Evolutionary conservation across 2,888 invertebrate species (phyloP).

Genomic region (Ennomos fuscantarius): DNA sequence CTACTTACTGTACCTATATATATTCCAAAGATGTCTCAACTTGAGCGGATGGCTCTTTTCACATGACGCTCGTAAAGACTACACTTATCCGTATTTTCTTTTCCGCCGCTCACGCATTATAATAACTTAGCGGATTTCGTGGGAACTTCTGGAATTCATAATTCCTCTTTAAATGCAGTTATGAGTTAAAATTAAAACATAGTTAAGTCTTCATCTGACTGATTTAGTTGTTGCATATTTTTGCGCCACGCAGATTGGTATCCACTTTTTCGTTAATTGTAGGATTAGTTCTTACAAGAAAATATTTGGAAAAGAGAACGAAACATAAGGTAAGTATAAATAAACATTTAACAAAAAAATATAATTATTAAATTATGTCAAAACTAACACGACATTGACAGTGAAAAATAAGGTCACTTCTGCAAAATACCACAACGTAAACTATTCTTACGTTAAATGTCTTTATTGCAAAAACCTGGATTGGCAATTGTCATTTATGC

Average conservation of each 20-base stretch:
- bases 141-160: constrained; percentile 50
- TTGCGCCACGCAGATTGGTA: constrained; percentile 38
- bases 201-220: constrained; percentile 53
- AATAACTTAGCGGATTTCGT: constrained; percentile 34
- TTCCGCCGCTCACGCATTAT: constrained; percentile 31
- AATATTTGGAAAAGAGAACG: no score
- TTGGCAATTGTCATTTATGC: no score
- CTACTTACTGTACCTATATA: neutral
- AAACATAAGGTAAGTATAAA: no score
- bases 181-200: constrained; percentile 60
- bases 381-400: no score
- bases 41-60: constrained; percentile 4
- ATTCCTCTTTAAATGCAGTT: constrained; percentile 52
- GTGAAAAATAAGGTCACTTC: no score
- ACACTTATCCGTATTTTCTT: constrained; percentile 17
- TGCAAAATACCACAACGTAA: no score
- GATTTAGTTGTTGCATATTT: constrained; percentile 53
- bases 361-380: no score
- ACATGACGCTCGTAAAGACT: constrained; percentile 9
- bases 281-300: no score
- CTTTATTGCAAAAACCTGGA: no score
- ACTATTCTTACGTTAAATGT: no score
- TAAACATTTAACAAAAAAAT: no score
- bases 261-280: neutral
- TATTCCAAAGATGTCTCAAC: constrained; percentile 5